A percentile compares a stretch with the other conserved stretches of the same genome.
Conservation (phyloP, 2,888 invertebrate genomes). For the Apotomis capreana region DNA sequence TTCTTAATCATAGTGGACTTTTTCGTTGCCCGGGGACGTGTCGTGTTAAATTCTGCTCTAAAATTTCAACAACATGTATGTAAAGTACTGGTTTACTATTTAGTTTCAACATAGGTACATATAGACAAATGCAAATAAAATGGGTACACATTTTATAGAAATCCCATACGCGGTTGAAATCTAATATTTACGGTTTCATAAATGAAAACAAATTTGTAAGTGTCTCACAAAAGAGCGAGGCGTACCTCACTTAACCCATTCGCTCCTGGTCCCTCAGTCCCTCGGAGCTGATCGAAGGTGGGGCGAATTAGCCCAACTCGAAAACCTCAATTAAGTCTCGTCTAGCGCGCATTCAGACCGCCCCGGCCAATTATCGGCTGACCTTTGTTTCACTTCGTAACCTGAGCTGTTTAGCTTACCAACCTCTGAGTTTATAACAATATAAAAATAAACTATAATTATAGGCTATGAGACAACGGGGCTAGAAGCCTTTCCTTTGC, state of each 20-base stretch:
- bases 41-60: slow-evolving; percentile 50
- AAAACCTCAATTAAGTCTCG: slow-evolving; percentile 84
- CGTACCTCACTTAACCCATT: slow-evolving; percentile 69
- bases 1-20: slow-evolving; percentile 70
- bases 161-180: too few relatives aligned
- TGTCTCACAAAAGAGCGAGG: slow-evolving; percentile 61
- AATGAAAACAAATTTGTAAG: slow-evolving; percentile 45
- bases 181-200: not conserved
- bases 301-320: slow-evolving; percentile 82
- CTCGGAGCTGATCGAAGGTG: slow-evolving; percentile 76
- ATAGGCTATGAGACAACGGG: not conserved
- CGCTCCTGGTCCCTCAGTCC: slow-evolving; percentile 49
- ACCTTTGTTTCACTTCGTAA: slow-evolving; percentile 75
- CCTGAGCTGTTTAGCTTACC: slow-evolving; percentile 54
- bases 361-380: slow-evolving; percentile 81
- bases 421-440: slow-evolving; percentile 9
- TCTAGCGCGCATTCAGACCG: slow-evolving; percentile 80
- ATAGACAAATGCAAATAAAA: too few relatives aligned
- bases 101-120: too few relatives aligned
- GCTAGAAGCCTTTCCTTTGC: not conserved
- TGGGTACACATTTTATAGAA: too few relatives aligned
- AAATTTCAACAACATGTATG: not conserved
- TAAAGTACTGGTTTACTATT: too few relatives aligned
- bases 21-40: slow-evolving; percentile 57
- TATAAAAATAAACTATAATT: not conserved